Evolutionary conservation across 2,888 invertebrate genomes (phyloP).

Genomic region (Apodemia duryi): DNA sequence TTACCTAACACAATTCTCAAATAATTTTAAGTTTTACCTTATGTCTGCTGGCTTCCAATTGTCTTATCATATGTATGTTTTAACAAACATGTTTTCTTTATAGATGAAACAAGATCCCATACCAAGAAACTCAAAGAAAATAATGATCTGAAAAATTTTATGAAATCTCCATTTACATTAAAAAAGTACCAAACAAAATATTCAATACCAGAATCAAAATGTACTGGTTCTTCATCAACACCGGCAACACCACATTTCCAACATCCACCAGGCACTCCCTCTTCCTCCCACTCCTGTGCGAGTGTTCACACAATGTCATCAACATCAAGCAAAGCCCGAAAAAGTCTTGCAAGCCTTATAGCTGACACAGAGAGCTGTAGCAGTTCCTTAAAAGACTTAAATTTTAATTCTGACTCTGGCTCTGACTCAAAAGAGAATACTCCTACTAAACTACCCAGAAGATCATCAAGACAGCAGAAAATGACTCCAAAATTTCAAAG

Average conservation of each 20-base stretch:
- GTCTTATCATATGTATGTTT: not conserved
- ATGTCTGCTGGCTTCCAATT: not conserved
- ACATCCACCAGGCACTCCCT: conserved; percentile 64
- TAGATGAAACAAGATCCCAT: conserved; percentile 58
- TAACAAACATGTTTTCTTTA: conserved; percentile 20
- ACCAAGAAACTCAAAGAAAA: conserved; percentile 53
- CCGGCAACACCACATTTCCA: conserved; percentile 64
- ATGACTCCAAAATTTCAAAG: conserved; percentile 58
- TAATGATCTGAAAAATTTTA: conserved; percentile 64
- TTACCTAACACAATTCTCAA: too few species aligned
- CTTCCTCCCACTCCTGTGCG: conserved; percentile 64
- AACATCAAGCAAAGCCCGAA: conserved; percentile 65
- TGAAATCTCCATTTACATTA: conserved; percentile 71
- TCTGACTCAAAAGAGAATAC: conserved; percentile 72
- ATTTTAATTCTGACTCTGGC: conserved; percentile 69
- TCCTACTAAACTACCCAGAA: conserved; percentile 50
- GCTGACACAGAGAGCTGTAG: conserved; percentile 75
- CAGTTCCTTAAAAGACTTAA: conserved; percentile 71
- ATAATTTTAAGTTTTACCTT: not conserved
- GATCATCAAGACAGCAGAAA: conserved; percentile 48
- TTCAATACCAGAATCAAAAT: conserved; percentile 50
- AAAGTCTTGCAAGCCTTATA: conserved; percentile 65
- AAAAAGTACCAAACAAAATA: conserved; percentile 65
- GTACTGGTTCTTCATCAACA: conserved; percentile 55
- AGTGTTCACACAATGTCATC: conserved; percentile 65